Conservation (phyloP, 2,888 invertebrate genomes). For the Incurvaria masculella region DNA sequence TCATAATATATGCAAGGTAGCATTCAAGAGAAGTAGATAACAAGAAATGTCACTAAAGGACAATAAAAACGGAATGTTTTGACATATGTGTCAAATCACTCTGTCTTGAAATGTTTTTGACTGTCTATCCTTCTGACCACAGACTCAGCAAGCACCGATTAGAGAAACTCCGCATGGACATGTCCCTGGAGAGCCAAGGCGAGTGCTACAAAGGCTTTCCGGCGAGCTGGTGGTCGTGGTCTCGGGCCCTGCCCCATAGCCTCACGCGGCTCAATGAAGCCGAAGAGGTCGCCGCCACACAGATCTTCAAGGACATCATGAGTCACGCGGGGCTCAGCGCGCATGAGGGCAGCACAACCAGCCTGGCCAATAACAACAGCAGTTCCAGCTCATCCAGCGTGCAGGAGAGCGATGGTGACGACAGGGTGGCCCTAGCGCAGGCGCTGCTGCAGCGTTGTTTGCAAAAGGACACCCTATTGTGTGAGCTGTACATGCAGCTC, state of each 20-base stretch:
- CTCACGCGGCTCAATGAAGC: constrained; percentile 81
- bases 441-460: constrained; percentile 87
- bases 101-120: background rate
- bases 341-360: constrained; percentile 38
- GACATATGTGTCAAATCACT: background rate
- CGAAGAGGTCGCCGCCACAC: constrained; percentile 81
- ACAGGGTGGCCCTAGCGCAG: constrained; percentile 86
- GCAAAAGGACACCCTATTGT: constrained; percentile 83
- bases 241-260: constrained; percentile 77
- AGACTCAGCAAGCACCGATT: constrained; percentile 77
- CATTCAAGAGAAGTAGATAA: too few relatives aligned
- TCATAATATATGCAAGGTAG: too few relatives aligned
- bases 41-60: background rate
- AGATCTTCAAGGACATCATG: constrained; percentile 83
- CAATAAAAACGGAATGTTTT: background rate
- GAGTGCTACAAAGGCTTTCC: constrained; percentile 87
- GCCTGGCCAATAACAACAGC: constrained; percentile 37
- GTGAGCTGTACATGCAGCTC: constrained; percentile 88
- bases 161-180: constrained; percentile 61
- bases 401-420: constrained; percentile 68
- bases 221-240: constrained; percentile 87
- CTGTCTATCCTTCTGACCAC: background rate
- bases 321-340: constrained; percentile 81
- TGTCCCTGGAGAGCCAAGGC: constrained; percentile 63
- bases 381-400: constrained; percentile 22